phyloP scores from a whole-genome alignment of 2,113 vertebrate species.

The Hippotragus niger region DNA sequence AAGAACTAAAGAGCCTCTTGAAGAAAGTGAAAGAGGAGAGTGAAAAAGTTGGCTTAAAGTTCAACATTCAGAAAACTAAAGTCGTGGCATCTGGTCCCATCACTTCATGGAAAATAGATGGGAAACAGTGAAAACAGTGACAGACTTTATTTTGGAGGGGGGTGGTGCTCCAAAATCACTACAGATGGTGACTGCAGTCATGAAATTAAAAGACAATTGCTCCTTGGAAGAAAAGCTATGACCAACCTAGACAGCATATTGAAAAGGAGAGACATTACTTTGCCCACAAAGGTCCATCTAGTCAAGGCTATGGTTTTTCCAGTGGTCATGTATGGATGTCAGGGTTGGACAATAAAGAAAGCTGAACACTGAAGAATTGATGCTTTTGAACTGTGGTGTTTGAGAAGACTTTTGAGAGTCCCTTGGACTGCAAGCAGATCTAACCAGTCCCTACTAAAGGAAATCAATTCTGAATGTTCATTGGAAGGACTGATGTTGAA shows the following conservation, averaged over 20 bases:
- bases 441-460: neutral
- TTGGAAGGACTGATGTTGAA: neutral
- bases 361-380: accelerated
- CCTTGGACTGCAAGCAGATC: neutral
- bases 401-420: neutral
- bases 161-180: neutral
- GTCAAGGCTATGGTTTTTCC: neutral
- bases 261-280: neutral
- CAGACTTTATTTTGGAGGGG: neutral
- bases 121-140: neutral
- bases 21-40: neutral
- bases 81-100: neutral
- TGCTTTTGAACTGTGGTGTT: neutral
- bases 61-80: neutral
- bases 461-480: neutral
- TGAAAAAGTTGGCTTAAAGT: neutral
- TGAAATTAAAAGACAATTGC: neutral
- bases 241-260: neutral
- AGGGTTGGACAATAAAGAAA: neutral
- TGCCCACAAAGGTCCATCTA: neutral
- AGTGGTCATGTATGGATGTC: neutral
- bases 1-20: neutral
- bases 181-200: neutral
- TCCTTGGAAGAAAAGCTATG: neutral
- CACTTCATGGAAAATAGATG: neutral